These are phyloP conservation scores for Chondrosia reniformis DNA, from an alignment of 37 sponge, comb jelly and placozoan genomes.

Conservation along the genomic window DNA sequence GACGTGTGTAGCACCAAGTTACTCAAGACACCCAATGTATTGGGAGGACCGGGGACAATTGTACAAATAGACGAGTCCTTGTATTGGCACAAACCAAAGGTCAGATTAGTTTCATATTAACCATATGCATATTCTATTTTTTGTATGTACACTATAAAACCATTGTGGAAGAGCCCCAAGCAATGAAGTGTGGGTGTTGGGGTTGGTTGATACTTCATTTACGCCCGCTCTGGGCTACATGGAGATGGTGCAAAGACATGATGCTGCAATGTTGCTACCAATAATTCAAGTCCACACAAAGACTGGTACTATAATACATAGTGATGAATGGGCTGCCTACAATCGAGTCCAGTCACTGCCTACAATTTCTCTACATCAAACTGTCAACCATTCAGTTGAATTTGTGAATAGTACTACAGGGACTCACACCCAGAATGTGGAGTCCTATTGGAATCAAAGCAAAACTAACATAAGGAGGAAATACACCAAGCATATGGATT, in stretches of 20 bases:
- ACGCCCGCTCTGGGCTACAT: constrained; percentile 18
- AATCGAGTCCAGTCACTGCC: background rate
- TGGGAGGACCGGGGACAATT: constrained; percentile 29
- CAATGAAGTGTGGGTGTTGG: constrained; percentile 17
- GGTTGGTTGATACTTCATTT: constrained; percentile 23
- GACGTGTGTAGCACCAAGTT: constrained; percentile 45
- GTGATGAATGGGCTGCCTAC: constrained; percentile 25
- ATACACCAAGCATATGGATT: no score
- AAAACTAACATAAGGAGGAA: background rate
- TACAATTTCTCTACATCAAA: constrained; percentile 12
- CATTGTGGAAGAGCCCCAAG: no score
- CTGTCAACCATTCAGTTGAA: constrained; percentile 7
- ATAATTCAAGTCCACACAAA: constrained; percentile 30
- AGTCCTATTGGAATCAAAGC: constrained; percentile 18
- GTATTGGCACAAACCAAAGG: constrained; percentile 53
- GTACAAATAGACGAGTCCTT: constrained; percentile 54
- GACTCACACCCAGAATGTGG: constrained; percentile 18
- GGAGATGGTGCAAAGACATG: constrained; percentile 5
- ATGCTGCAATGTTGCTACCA: constrained; percentile 16
- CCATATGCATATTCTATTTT: background rate
- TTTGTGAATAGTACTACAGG: constrained; percentile 21
- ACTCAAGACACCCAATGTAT: background rate
- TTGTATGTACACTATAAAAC: no score
- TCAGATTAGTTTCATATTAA: background rate
- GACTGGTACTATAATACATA: constrained; percentile 29